Evolutionary conservation across 2,888 invertebrate species (phyloP).

Genomic region (Arge pagana): DNA sequence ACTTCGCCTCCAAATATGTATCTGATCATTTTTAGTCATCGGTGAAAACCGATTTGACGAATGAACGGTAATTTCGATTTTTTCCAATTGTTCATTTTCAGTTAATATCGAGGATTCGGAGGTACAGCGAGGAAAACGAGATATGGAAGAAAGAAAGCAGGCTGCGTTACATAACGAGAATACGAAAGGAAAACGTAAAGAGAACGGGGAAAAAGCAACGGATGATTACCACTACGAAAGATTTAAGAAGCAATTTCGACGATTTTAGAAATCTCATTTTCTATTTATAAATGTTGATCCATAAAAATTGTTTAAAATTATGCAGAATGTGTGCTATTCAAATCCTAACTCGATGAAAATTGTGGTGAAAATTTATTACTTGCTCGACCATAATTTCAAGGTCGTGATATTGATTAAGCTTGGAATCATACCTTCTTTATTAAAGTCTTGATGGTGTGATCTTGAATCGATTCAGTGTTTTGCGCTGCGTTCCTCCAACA

Average conservation of each 20-base stretch:
- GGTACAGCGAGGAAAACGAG: constrained; percentile 65
- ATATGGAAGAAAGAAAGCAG: constrained; percentile 61
- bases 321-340: no score
- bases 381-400: no score
- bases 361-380: no score
- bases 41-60: no score
- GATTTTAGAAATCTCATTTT: constrained; percentile 72
- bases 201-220: constrained; percentile 87
- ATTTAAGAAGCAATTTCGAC: constrained; percentile 93
- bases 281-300: constrained; percentile 25
- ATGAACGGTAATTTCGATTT: constrained; percentile 28
- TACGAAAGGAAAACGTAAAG: constrained; percentile 66
- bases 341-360: no score
- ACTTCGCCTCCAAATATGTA: no score
- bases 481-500: no score
- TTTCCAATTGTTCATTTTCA: constrained; percentile 59
- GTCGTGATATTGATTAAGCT: no score
- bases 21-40: no score
- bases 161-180: constrained; percentile 53
- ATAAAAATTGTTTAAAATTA: constrained; percentile 24
- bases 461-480: no score
- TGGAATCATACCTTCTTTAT: no score
- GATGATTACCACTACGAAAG: constrained; percentile 97
- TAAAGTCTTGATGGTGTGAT: no score
- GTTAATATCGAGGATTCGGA: constrained; percentile 84